These are phyloP conservation scores for Aporophyla lueneburgensis DNA, from an alignment of 2,888 invertebrate genomes.

Conservation along the genomic window DNA sequence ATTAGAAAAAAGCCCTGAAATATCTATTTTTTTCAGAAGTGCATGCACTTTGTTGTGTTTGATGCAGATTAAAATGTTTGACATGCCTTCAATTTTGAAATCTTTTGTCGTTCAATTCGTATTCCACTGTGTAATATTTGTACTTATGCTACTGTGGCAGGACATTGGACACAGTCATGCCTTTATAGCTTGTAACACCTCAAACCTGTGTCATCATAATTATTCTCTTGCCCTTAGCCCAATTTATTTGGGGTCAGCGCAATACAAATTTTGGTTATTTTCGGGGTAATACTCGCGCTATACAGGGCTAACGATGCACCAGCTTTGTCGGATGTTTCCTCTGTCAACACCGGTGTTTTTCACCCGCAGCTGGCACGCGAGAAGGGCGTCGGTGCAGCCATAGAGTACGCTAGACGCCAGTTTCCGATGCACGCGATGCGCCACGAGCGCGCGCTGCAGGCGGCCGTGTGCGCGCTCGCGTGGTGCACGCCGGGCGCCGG, in stretches of 20 bases:
- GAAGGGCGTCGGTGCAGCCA: slow-evolving; percentile 94
- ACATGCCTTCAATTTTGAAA: neutral
- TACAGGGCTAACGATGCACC: no score
- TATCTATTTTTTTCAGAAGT: neutral
- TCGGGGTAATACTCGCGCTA: neutral
- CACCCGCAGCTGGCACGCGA: slow-evolving; percentile 79
- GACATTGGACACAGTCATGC: neutral
- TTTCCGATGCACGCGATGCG: slow-evolving; percentile 92
- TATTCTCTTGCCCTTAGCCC: neutral
- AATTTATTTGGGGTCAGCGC: neutral
- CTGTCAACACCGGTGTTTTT: neutral
- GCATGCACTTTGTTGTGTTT: neutral
- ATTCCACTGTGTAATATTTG: neutral
- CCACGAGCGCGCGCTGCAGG: slow-evolving; percentile 86
- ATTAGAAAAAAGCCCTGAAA: neutral
- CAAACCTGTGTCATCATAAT: neutral
- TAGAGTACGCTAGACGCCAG: slow-evolving; percentile 96
- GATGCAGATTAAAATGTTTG: neutral
- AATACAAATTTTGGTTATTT: neutral
- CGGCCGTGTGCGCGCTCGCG: slow-evolving; percentile 87
- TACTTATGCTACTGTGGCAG: no score
- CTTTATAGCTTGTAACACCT: neutral
- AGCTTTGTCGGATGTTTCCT: neutral
- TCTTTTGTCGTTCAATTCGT: neutral
- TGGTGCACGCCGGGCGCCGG: slow-evolving; percentile 83